Evolutionary conservation across 2,113 vertebrate species (phyloP).

Genomic region (Anolis sagrei): DNA sequence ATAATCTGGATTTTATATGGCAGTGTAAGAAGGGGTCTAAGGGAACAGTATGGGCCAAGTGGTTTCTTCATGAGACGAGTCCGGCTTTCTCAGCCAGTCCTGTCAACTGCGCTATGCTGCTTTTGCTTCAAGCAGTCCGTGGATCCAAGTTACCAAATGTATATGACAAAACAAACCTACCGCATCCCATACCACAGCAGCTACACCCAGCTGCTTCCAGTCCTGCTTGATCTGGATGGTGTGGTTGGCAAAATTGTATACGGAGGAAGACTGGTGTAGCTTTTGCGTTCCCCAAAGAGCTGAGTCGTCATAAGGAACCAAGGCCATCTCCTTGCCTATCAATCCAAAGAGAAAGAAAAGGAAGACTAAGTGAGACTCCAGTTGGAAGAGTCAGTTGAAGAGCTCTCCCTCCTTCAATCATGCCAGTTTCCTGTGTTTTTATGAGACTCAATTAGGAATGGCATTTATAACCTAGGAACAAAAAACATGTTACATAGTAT

Average conservation of each 20-base stretch:
- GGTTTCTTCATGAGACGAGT: not conserved
- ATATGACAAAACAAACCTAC: conserved; percentile 71
- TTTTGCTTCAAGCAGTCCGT: not conserved
- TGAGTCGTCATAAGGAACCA: conserved; percentile 86
- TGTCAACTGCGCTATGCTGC: not conserved
- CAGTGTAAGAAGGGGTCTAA: no score
- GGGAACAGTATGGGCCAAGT: not conserved
- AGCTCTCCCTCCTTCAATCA: no score
- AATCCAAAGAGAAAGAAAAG: not conserved
- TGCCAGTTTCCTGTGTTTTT: no score
- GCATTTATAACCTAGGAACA: no score
- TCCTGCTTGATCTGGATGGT: conserved; percentile 85
- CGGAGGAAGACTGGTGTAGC: conserved; percentile 82
- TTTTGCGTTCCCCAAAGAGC: conserved; percentile 76
- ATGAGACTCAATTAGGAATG: no score
- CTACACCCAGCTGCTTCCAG: conserved; percentile 91
- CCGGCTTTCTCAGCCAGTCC: not conserved
- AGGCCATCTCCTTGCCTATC: conserved; percentile 79
- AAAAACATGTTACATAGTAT: no score
- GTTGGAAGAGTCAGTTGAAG: not conserved
- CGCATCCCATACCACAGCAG: conserved; percentile 96
- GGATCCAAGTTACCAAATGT: not conserved
- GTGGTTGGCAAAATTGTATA: conserved; percentile 83
- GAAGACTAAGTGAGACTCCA: not conserved
- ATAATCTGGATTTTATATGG: no score